These are phyloP conservation scores for Bicyclus anynana DNA, from an alignment of 1,140 invertebrate species.

Conservation along the genomic window DNA sequence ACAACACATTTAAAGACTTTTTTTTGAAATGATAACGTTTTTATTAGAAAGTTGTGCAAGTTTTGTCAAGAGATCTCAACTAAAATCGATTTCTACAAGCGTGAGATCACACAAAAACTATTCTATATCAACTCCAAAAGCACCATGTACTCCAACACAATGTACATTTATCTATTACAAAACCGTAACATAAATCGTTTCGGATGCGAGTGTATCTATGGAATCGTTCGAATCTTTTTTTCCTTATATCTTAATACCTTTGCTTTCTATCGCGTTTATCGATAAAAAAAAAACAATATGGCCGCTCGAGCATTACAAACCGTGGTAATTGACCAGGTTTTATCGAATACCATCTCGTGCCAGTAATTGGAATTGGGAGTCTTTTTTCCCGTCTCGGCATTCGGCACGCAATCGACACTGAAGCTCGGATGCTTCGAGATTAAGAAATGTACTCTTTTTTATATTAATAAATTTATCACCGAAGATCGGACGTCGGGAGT, in stretches of 20 bases:
- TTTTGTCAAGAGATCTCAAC: too few species aligned
- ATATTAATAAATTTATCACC: background rate
- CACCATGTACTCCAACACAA: background rate
- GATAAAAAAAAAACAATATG: slow-evolving; percentile 33
- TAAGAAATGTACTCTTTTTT: slow-evolving; percentile 1
- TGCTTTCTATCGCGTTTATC: slow-evolving; percentile 12
- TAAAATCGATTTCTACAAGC: background rate
- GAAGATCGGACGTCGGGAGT: background rate
- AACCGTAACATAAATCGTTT: background rate
- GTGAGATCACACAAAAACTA: background rate
- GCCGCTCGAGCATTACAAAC: slow-evolving; percentile 31
- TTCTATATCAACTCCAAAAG: background rate
- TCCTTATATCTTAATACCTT: slow-evolving; percentile 11
- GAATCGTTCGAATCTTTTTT: slow-evolving; percentile 1
- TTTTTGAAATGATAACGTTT: too few species aligned
- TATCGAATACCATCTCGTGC: slow-evolving; percentile 32
- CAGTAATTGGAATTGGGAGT: slow-evolving; percentile 28
- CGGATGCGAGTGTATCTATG: background rate
- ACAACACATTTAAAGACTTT: too few species aligned
- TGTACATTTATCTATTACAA: slow-evolving; percentile 5
- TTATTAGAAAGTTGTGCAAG: too few species aligned
- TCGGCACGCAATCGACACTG: slow-evolving; percentile 17
- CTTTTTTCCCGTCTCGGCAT: slow-evolving; percentile 17
- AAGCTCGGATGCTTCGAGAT: slow-evolving; percentile 12
- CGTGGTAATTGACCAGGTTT: slow-evolving; percentile 33